Conservation (phyloP, 1,140 invertebrate species). For the Megathymus violae region DNA sequence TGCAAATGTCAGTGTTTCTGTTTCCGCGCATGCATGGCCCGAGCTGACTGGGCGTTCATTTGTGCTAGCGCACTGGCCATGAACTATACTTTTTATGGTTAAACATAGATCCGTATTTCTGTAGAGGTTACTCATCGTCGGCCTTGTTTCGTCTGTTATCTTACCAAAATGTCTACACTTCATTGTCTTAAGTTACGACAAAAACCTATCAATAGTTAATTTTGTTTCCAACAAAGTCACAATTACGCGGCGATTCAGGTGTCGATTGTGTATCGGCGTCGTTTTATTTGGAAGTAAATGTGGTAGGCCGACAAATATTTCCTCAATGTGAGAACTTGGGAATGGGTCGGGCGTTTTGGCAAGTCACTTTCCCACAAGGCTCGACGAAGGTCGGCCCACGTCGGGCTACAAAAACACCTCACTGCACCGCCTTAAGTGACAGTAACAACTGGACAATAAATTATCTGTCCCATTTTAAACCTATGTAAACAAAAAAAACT, state of each 20-base stretch:
- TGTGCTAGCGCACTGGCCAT: conserved; percentile 58
- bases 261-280: not conserved
- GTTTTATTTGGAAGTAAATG: conserved; percentile 4
- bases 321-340: conserved; percentile 31
- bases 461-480: conserved; percentile 41
- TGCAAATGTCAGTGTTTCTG: conserved; percentile 66
- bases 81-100: conserved; percentile 76
- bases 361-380: conserved; percentile 73
- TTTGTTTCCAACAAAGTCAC: conserved; percentile 31
- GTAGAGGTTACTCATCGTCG: conserved; percentile 57
- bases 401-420: conserved; percentile 51
- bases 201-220: conserved; percentile 48
- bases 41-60: conserved; percentile 42
- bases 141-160: conserved; percentile 57
- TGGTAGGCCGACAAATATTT: conserved; percentile 30
- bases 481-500: conserved; percentile 31
- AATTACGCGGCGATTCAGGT: conserved; percentile 26
- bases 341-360: conserved; percentile 46
- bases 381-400: conserved; percentile 48
- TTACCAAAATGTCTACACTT: conserved; percentile 49
- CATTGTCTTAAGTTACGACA: conserved; percentile 50
- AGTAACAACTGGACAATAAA: conserved; percentile 33
- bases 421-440: conserved; percentile 43
- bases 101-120: conserved; percentile 65
- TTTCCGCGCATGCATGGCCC: conserved; percentile 56